Base-by-base conservation (phyloP, 2,113 vertebrate genomes). In the Nothocercus julius region DNA sequence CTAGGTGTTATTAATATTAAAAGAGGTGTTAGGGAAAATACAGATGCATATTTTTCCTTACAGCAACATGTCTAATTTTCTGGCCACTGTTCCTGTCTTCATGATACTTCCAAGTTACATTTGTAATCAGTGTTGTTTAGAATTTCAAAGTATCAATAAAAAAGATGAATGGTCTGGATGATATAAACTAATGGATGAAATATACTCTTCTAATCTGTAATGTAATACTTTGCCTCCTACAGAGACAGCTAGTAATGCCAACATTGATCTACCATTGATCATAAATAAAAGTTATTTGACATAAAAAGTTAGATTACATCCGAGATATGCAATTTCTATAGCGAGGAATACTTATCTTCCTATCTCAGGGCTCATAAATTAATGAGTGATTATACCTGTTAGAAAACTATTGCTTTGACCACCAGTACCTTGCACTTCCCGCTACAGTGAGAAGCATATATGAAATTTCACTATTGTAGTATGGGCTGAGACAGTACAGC, bases 401-500 rank as follows among this genome's bases (percentile, higher is more conserved):
- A 2, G 17, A 51, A 56, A 54, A 27, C 34, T 79, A 2, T 36
- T 77, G 36, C 61, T 90, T 82, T 86, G 69, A 44, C 53, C 38
- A 38, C 47, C 82, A 2, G 0, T 56, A 59, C 27, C 44, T 92
- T 30, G 54, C 19, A 17, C 1, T 3, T 91, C n/a, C 47, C 44
- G 5, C 54, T 80, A 4, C 42, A 54, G 11, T 47, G 34, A 49
- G 25, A 89, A 63, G 32, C 4, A 4, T 36, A 19, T 42, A 66
- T 87, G 47, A 87, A 80, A 92, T 95, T 80, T 92, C 68, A 64
- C 67, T 79, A 47, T 40, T 89, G 85, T 32, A 88, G 8, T 83
- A 45, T 44, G 42, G 45, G 40, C 49, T 72, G 91, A 72, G 69
- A 95, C 81, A 68, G 68, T 88, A 45, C 28, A 92, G 93, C 77